Evolutionary conservation across 2,113 vertebrate genomes (phyloP).

Genomic region (Rhinichthys klamathensis): DNA sequence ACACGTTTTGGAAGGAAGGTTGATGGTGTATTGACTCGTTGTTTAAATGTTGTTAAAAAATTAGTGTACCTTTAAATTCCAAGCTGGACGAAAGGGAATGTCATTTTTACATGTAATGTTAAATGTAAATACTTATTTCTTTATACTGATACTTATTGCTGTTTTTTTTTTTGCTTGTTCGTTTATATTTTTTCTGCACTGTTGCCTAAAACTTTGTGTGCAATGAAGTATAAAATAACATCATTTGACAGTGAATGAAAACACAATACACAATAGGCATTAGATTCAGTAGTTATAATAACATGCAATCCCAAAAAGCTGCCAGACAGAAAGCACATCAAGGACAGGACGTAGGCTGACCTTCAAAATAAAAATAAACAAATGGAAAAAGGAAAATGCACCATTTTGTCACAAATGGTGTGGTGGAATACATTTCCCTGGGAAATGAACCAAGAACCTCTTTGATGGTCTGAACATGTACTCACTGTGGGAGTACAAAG

Average conservation of each 20-base stretch:
- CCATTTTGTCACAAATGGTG: constrained; percentile 14
- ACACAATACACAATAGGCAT: neutral
- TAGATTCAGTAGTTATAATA: neutral
- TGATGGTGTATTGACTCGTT: too few relatives aligned
- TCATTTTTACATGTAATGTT: neutral
- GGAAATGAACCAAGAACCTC: constrained; percentile 50
- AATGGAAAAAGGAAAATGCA: constrained; percentile 29
- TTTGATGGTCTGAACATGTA: constrained; percentile 42
- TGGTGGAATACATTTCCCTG: constrained; percentile 29
- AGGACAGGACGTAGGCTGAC: constrained; percentile 4
- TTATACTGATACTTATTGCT: neutral
- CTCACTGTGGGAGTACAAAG: constrained; percentile 26
- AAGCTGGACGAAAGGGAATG: neutral
- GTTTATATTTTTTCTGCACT: neutral
- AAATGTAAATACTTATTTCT: neutral
- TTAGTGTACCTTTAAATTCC: too few relatives aligned
- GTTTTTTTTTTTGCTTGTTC: neutral
- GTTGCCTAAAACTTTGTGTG: neutral
- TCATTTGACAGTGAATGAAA: neutral
- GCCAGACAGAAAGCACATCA: constrained; percentile 57
- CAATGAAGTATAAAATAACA: neutral
- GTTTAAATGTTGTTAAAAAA: too few relatives aligned
- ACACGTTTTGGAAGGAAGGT: too few relatives aligned
- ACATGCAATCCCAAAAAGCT: constrained; percentile 62
- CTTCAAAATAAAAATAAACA: constrained; percentile 49